These are phyloP conservation scores for Perodicticus potto DNA, from an alignment of 2,797 vertebrate species.

Conservation along the genomic window DNA sequence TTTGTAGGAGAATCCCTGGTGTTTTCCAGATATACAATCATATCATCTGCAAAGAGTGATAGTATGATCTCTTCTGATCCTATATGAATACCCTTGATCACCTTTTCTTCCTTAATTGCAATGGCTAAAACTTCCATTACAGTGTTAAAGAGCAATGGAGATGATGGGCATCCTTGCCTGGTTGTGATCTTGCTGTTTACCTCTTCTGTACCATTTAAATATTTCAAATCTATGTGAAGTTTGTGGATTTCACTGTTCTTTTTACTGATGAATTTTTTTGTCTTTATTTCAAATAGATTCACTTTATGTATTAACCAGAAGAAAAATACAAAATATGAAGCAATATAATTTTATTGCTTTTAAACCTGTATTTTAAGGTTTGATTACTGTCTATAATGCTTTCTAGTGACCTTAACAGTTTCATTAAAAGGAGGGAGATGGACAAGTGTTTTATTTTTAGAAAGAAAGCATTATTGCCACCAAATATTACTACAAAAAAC, in stretches of 20 bases:
- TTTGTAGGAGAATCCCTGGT: no score
- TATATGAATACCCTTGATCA: no score
- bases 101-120: no score
- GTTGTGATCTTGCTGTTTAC: not conserved
- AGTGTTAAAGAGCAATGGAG: no score
- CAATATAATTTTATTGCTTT: constrained; percentile 33
- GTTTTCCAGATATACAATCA: no score
- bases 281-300: constrained; percentile 26
- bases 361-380: constrained; percentile 25
- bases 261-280: not conserved
- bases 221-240: not conserved
- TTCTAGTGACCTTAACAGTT: not conserved
- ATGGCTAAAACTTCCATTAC: no score
- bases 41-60: no score
- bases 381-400: not conserved
- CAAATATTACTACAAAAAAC: not conserved
- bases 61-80: no score
- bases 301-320: not conserved
- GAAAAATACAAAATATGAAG: constrained; percentile 1
- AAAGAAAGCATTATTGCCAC: not conserved
- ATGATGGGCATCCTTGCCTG: no score
- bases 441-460: not conserved
- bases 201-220: not conserved
- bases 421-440: not conserved
- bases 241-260: not conserved